Percentiles rank a stretch among this genome's conserved stretches.
phyloP scores from a whole-genome alignment of 2,888 invertebrate species.

The Apodemia hepburni region DNA sequence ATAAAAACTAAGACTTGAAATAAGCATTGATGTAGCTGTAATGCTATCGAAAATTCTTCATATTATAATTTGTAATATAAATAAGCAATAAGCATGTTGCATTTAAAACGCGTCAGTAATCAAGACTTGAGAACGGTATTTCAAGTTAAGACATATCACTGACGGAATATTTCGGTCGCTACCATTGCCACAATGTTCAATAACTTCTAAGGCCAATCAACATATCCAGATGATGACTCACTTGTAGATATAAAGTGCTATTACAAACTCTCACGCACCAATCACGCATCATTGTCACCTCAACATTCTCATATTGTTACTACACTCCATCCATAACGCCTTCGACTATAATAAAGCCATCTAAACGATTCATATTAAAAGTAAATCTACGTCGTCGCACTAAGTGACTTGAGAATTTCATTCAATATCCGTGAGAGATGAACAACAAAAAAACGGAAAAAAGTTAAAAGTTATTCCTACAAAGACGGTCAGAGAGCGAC shows the following conservation, averaged over 20 bases:
- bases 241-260: constrained; percentile 57
- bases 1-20: too few relatives aligned
- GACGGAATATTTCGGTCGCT: constrained; percentile 3
- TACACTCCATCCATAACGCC: constrained; percentile 54
- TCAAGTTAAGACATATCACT: neutral
- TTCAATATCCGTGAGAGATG: constrained; percentile 61
- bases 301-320: constrained; percentile 56
- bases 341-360: constrained; percentile 66
- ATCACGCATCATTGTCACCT: constrained; percentile 75
- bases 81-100: neutral
- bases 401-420: constrained; percentile 74
- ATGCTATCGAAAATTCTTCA: neutral
- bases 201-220: constrained; percentile 46
- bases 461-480: constrained; percentile 59
- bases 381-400: constrained; percentile 65
- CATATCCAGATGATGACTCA: constrained; percentile 62
- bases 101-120: neutral
- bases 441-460: constrained; percentile 64
- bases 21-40: neutral
- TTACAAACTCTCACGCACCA: constrained; percentile 67
- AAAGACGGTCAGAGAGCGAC: constrained; percentile 63
- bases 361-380: constrained; percentile 66
- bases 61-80: constrained; percentile 8
- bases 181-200: constrained; percentile 7
- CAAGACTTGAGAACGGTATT: neutral